Base-by-base conservation (phyloP, 2,888 invertebrate genomes). In the Laspeyria flexula region DNA sequence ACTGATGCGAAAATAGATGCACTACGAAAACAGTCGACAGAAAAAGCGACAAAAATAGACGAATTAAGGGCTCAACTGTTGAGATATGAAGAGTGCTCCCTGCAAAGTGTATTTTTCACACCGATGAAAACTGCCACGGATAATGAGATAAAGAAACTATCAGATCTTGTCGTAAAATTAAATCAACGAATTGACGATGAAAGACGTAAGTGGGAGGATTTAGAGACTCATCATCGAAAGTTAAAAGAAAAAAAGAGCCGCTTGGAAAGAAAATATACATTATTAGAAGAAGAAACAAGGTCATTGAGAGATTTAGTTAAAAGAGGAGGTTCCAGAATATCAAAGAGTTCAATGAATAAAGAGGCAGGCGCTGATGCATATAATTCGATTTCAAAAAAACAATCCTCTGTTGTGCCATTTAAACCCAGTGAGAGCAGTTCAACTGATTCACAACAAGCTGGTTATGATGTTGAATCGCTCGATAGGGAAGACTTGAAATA, bases 181-280 rank as follows among this genome's bases (percentile, higher is more conserved):
- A 94, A 95, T 65, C 85, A 87, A 21, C 92, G 95, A 57, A 62
- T 95, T 29, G 93, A 94, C 42, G 73, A 82, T 5, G 95, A 95
- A 73, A 90, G 94, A 57, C 93, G 88, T 38, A 94, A 93, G 70
- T 92, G 90, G 68, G 93, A 93, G 7, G 94, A 93, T 62, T 73
- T 95, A 11, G 95, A 95, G 70, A 67, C 85, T 0, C 86, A 78
- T 37, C 74, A 94, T 31, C 92, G 94, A 51, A 93, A 93, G 71
- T 45, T 93, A 6, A 94, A 93, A 68, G 95, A 95, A 58, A 90
- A 84, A 65, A 91, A 88, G 40, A 77, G 79, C 39, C 75, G 85
- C 1, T 79, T 91, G 31, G 85, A 89, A 67, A 78, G 77, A 59
- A 79, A 81, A 75, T 53, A 86, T 15, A 15, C 59, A 21, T 23